Percentiles rank a stretch among this genome's conserved stretches.
Conservation (phyloP, 1,140 invertebrate species). For the Zaprionus vittiger region DNA sequence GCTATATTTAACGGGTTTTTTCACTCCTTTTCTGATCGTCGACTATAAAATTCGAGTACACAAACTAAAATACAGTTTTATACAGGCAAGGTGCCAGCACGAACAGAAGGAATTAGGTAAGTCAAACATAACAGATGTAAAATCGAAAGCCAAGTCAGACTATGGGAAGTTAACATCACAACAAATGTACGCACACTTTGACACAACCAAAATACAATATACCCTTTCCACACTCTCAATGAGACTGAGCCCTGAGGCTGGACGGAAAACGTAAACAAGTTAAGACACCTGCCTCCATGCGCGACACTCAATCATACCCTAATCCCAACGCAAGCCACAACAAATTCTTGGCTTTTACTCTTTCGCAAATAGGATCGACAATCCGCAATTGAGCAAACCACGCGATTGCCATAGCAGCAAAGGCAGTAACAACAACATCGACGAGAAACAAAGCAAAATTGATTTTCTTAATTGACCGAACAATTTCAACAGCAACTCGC, state of each 20-base stretch:
- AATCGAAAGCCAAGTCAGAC: no score
- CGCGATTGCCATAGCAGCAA: slow-evolving; percentile 54
- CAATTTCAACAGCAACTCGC: slow-evolving; percentile 63
- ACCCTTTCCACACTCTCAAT: not conserved
- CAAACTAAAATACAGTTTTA: no score
- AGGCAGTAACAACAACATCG: slow-evolving; percentile 29
- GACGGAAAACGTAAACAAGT: not conserved
- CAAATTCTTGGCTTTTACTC: slow-evolving; percentile 70
- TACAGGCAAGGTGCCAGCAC: no score
- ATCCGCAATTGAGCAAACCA: slow-evolving; percentile 62
- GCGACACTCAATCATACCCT: slow-evolving; percentile 19
- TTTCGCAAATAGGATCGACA: slow-evolving; percentile 63
- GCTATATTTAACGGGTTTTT: no score
- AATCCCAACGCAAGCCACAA: slow-evolving; percentile 28
- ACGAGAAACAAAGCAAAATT: slow-evolving; percentile 64
- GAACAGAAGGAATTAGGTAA: no score
- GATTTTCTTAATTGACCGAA: slow-evolving; percentile 79
- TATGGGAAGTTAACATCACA: no score
- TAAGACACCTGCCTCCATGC: slow-evolving; percentile 41
- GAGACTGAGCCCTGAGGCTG: not conserved
- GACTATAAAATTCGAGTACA: no score
- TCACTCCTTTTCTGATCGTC: no score
- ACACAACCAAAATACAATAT: no score
- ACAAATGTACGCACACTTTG: no score
- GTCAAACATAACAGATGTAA: no score